Conservation (phyloP, 2,888 invertebrate genomes). For the Drosophila glabriapex region DNA sequence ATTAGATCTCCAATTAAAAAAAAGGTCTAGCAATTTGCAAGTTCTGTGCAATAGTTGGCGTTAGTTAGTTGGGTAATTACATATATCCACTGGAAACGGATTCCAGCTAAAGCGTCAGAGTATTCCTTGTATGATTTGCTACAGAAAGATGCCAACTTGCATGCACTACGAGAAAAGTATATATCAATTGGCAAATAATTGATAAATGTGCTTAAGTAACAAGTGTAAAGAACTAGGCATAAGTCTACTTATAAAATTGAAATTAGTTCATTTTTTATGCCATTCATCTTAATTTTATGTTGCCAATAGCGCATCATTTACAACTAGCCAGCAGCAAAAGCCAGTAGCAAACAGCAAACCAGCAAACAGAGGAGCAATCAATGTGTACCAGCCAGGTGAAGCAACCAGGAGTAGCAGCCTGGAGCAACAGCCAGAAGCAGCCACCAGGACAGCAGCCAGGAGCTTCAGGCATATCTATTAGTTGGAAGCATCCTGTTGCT, state of each 20-base stretch:
- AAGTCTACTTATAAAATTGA: background rate
- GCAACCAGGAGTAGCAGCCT: too few relatives aligned
- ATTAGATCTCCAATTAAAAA: background rate
- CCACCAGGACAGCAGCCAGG: background rate
- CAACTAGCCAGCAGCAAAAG: background rate
- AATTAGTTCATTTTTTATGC: background rate
- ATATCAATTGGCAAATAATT: background rate
- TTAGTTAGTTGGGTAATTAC: background rate
- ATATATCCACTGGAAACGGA: background rate
- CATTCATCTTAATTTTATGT: too few relatives aligned
- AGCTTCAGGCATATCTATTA: background rate
- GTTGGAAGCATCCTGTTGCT: slow-evolving; percentile 3
- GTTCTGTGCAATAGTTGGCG: background rate
- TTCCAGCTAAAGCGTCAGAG: background rate
- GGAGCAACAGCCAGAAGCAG: background rate
- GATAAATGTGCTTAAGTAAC: background rate
- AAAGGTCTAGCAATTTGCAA: background rate
- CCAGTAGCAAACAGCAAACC: background rate
- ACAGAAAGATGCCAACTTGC: background rate
- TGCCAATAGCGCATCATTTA: too few relatives aligned
- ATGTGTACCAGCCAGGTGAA: too few relatives aligned
- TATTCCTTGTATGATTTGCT: background rate
- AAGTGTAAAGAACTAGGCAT: background rate
- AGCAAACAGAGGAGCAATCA: background rate
- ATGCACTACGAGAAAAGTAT: background rate